Percentiles rank a stretch among this genome's conserved stretches.
These are phyloP conservation scores for Eurypyga helias DNA, from an alignment of 2,113 vertebrate genomes.

Conservation along the genomic window DNA sequence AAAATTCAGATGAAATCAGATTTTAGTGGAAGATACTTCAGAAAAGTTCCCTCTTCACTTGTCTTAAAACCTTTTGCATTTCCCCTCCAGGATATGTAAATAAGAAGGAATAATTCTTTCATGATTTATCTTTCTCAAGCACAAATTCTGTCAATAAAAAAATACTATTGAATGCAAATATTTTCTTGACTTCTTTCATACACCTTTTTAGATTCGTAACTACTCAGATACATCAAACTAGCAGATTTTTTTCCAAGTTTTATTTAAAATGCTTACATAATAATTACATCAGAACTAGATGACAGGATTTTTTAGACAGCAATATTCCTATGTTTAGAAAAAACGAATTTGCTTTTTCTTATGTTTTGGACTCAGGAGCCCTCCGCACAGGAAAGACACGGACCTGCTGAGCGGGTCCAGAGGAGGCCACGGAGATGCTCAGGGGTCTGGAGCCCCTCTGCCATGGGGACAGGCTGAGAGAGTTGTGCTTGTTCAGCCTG, in stretches of 20 bases:
- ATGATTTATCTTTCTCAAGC: neutral
- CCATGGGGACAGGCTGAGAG: no score
- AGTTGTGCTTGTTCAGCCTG: no score
- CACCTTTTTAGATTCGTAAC: neutral
- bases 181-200: neutral
- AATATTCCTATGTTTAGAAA: neutral
- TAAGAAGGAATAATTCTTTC: neutral
- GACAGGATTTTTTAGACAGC: neutral
- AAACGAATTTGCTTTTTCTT: neutral
- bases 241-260: neutral
- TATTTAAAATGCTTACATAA: neutral
- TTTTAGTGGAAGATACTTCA: neutral
- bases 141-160: neutral
- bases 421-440: no score
- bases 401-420: no score
- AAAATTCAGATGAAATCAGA: neutral
- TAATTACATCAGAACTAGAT: neutral
- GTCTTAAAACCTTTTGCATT: neutral
- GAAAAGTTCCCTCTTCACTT: neutral
- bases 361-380: neutral
- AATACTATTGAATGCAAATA: neutral
- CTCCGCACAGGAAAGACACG: no score
- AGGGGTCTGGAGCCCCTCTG: no score
- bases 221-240: neutral
- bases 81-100: neutral